These are phyloP conservation scores for Eilema sororculum DNA, from an alignment of 2,888 invertebrate genomes.

Conservation along the genomic window DNA sequence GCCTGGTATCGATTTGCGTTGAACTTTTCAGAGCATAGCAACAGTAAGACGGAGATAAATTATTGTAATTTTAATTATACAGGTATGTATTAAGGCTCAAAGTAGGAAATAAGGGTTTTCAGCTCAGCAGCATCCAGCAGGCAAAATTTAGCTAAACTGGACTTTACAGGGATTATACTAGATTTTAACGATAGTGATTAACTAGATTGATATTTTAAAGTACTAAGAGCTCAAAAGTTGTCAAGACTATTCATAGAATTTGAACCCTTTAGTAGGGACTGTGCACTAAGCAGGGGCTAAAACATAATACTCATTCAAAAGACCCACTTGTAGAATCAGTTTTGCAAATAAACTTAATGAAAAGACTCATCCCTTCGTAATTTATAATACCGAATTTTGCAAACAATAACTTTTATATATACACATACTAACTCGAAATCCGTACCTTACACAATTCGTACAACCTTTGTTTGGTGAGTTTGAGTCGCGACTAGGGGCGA, in stretches of 20 bases:
- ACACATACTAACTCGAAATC: slow-evolving; percentile 9
- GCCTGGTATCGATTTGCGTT: slow-evolving; percentile 72
- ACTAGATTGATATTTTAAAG: not conserved
- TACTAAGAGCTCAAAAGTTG: not conserved
- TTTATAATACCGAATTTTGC: not conserved
- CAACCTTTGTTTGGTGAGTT: slow-evolving; percentile 38
- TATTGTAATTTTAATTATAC: not conserved
- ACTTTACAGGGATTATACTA: not conserved
- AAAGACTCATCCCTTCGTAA: not conserved
- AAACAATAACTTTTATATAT: slow-evolving; percentile 14
- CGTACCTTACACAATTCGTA: slow-evolving; percentile 21
- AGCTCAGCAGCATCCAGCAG: not conserved
- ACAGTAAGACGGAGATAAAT: slow-evolving; percentile 21
- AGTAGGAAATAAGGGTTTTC: not conserved
- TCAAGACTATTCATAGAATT: not conserved
- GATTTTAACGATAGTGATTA: not conserved
- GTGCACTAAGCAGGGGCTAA: not conserved
- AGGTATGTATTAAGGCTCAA: not conserved
- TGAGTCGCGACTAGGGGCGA: slow-evolving; percentile 28
- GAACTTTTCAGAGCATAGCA: slow-evolving; percentile 30
- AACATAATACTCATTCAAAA: not conserved
- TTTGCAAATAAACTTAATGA: not conserved
- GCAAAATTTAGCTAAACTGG: not conserved
- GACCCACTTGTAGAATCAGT: not conserved
- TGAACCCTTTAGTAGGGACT: not conserved